Conservation (phyloP, 1,140 invertebrate species). For the Saccostrea cuccullata region DNA sequence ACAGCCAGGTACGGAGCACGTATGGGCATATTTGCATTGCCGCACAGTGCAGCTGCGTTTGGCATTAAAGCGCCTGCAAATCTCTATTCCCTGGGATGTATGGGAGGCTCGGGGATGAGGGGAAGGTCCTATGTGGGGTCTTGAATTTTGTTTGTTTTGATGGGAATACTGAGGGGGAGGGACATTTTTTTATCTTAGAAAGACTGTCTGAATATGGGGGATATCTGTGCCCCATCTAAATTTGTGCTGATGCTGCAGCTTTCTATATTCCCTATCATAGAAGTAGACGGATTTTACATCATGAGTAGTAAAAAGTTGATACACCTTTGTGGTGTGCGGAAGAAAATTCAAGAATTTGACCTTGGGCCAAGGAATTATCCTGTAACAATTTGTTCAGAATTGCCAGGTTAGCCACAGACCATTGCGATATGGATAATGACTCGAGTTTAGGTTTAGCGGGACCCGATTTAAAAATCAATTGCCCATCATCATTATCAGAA, state of each 20-base stretch:
- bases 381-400: conserved; percentile 39
- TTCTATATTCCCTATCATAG: conserved; percentile 47
- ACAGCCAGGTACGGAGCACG: too few species aligned
- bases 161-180: too few species aligned
- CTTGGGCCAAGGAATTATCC: too few species aligned
- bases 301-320: conserved; percentile 17
- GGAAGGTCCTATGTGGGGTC: too few species aligned
- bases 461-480: background rate
- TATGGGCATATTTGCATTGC: too few species aligned
- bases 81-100: too few species aligned
- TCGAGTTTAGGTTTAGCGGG: conserved; percentile 26
- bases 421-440: background rate
- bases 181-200: background rate
- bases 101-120: too few species aligned
- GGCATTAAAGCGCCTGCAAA: too few species aligned
- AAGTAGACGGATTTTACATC: conserved; percentile 29
- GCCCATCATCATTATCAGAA: too few species aligned
- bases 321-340: conserved; percentile 2
- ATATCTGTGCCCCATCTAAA: conserved; percentile 41
- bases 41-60: too few species aligned
- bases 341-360: conserved; percentile 39
- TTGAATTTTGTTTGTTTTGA: too few species aligned
- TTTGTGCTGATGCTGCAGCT: conserved; percentile 11
- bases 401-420: conserved; percentile 36
- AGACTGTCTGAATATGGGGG: conserved; percentile 35